These are phyloP conservation scores for Hoplodrina ambigua DNA, from an alignment of 2,888 invertebrate species.

Conservation along the genomic window DNA sequence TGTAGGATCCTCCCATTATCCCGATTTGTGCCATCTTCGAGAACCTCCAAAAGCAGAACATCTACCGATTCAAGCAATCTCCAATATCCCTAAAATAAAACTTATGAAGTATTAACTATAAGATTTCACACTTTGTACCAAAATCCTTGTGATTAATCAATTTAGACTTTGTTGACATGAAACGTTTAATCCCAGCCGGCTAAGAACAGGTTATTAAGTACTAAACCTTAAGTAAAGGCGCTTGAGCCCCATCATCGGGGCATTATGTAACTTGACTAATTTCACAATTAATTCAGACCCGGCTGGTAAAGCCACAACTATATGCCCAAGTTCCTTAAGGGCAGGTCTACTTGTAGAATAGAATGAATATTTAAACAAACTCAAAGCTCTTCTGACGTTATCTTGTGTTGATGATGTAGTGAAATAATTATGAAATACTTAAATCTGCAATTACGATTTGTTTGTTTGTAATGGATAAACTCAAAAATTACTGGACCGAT, in stretches of 20 bases:
- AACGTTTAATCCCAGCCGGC: constrained; percentile 66
- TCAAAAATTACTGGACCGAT: too few relatives aligned
- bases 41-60: too few relatives aligned
- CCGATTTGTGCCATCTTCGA: neutral
- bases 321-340: constrained; percentile 50
- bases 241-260: constrained; percentile 63
- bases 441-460: neutral
- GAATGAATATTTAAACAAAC: constrained; percentile 51
- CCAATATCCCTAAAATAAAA: constrained; percentile 18
- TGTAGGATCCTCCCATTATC: too few relatives aligned
- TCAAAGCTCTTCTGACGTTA: constrained; percentile 13
- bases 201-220: constrained; percentile 73
- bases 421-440: constrained; percentile 13
- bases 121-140: constrained; percentile 16
- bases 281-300: constrained; percentile 69
- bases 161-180: constrained; percentile 58
- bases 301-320: constrained; percentile 62
- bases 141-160: constrained; percentile 56
- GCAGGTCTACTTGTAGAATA: constrained; percentile 29
- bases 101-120: constrained; percentile 21
- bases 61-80: neutral
- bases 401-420: constrained; percentile 19
- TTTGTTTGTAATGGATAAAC: too few relatives aligned
- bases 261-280: constrained; percentile 71
- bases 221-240: constrained; percentile 71